Evolutionary conservation across 2,797 vertebrate species (phyloP), one percentile per base, ranked within the genome.

Genomic region (Gila robusta): DNA sequence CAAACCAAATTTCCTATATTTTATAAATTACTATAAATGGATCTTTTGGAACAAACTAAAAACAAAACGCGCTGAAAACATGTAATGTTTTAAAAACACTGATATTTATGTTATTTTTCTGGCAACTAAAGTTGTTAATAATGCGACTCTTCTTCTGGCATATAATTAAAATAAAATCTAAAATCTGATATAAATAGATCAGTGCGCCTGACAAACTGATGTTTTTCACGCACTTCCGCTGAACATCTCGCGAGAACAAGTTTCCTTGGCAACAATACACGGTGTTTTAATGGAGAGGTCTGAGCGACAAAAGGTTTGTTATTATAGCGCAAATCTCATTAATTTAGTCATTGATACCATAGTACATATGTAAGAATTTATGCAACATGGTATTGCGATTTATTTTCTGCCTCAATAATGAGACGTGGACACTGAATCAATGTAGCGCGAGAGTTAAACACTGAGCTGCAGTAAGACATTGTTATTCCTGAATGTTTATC

Each of bases 231-330:
- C 76, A 73, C 56, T 85, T 79, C 80, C 52, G 56, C 69, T 71
- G 32, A 37, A 84, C 74, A 72, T 69, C 86, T 91, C 90, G 89
- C 90, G 89, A 90, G 90, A 88, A 52, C 70, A 47, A 88, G 89
- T 47, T 87, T 86, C 85, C 86, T 56, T 56, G 87, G 87, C 84
- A 89, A 92, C 89, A 0, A 54, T 66, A 88, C 82, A 86, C 79
- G 66, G 88, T 80, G 91, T 76, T 81, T 87, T 87, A 35, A 91
- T 89, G 92, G 93, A 92, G 89, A 90, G 90, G 88, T 88, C 92
- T 74, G 91, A 92, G 88, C 92, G 90, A 89, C 91, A 93, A 9
- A 94, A 94, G 95, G 95, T 95, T 92, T 59, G 52, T 85, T 85
- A 9, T 79, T 67, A 44, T 54, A 23, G 26, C 3, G 11, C 52